A percentile compares a stretch with the other conserved stretches of the same genome.
Evolutionary conservation across 64 coral and sea anemone species (phyloP).

Genomic region (Montipora efflorescens): DNA sequence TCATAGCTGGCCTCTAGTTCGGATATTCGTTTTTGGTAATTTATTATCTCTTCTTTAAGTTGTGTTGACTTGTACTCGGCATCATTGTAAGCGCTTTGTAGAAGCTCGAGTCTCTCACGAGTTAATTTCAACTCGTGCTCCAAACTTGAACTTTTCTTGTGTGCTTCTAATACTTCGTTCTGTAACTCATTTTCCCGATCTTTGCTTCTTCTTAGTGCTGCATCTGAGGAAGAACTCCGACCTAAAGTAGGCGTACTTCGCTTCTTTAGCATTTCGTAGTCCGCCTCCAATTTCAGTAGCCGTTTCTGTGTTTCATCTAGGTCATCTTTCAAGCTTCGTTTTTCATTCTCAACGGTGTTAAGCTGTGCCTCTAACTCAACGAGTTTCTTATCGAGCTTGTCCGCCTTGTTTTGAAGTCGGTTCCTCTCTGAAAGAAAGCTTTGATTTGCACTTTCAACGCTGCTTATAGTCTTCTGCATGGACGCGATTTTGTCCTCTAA

Average conservation of each 20-base stretch:
- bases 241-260: slow-evolving; percentile 25
- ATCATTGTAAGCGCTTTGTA: slow-evolving; percentile 63
- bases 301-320: slow-evolving; percentile 71
- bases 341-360: slow-evolving; percentile 77
- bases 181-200: slow-evolving; percentile 91
- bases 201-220: slow-evolving; percentile 83
- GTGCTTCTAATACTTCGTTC: slow-evolving; percentile 80
- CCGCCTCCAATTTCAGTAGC: slow-evolving; percentile 82
- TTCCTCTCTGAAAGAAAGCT: slow-evolving; percentile 72
- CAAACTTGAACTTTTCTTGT: slow-evolving; percentile 83
- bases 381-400: slow-evolving; percentile 68
- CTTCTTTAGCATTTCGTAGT: slow-evolving; percentile 81
- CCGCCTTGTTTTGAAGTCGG: slow-evolving; percentile 73
- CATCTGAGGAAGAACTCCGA: slow-evolving; percentile 66
- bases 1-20: slow-evolving; percentile 83
- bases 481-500: slow-evolving; percentile 66
- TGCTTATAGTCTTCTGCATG: slow-evolving; percentile 72
- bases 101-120: slow-evolving; percentile 73
- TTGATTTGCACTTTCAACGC: slow-evolving; percentile 77
- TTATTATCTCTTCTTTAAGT: slow-evolving; percentile 82
- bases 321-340: slow-evolving; percentile 42
- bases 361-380: slow-evolving; percentile 84
- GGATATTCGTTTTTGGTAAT: slow-evolving; percentile 74
- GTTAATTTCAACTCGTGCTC: slow-evolving; percentile 87
- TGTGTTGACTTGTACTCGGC: slow-evolving; percentile 74